Evolutionary conservation across 1,140 invertebrate species (phyloP).

Genomic region (Procambarus virginalis): DNA sequence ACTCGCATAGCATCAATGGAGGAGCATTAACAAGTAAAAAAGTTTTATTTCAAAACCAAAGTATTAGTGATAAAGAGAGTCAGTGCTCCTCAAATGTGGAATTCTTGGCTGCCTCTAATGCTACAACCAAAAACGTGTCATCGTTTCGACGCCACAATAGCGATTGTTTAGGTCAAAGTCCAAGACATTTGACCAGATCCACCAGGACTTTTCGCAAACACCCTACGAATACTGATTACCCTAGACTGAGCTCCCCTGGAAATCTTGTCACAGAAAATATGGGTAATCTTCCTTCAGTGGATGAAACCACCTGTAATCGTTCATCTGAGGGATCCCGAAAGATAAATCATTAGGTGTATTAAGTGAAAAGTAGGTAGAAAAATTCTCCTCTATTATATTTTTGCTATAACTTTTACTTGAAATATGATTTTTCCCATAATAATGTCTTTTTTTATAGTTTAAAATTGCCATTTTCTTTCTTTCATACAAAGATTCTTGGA

Average conservation of each 20-base stretch:
- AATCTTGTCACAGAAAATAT: slow-evolving; percentile 17
- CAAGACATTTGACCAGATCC: background rate
- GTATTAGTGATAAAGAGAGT: background rate
- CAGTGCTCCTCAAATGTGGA: background rate
- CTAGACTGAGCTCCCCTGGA: slow-evolving; percentile 5
- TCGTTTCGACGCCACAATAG: slow-evolving; percentile 33
- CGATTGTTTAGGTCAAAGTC: slow-evolving; percentile 21
- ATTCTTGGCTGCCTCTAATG: background rate
- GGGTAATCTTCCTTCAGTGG: slow-evolving; percentile 32
- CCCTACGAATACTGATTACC: slow-evolving; percentile 30
- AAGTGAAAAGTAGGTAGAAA: slow-evolving; percentile 56
- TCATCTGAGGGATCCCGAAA: slow-evolving; percentile 52
- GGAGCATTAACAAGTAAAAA: slow-evolving; percentile 58
- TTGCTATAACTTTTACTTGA: background rate
- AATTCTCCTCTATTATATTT: background rate
- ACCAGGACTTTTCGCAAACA: slow-evolving; percentile 19
- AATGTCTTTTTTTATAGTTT: background rate
- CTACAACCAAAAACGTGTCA: background rate
- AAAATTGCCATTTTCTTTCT: background rate
- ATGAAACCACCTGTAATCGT: slow-evolving; percentile 27
- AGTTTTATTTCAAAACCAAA: slow-evolving; percentile 34
- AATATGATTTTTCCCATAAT: too few relatives aligned
- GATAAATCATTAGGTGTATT: slow-evolving; percentile 63
- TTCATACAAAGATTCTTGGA: slow-evolving; percentile 42
- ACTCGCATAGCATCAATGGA: slow-evolving; percentile 65